These are phyloP conservation scores for Drosophila meridiana DNA, from an alignment of 2,888 invertebrate species.

Conservation along the genomic window DNA sequence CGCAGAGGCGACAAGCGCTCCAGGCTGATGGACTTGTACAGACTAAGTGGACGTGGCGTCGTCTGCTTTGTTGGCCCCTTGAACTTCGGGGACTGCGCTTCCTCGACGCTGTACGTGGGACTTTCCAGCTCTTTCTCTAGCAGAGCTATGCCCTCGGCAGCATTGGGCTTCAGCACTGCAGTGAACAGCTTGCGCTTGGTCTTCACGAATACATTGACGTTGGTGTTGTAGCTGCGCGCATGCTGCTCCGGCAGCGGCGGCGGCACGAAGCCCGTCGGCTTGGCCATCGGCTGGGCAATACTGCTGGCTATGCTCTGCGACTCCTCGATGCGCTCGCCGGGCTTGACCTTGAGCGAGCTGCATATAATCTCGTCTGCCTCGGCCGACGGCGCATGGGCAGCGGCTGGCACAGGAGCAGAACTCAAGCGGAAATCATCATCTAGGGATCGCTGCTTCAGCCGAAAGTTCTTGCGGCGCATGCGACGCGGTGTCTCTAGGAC, in stretches of 20 bases:
- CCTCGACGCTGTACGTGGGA: slow-evolving; percentile 45
- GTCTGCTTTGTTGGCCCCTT: slow-evolving; percentile 3
- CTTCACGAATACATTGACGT: slow-evolving; percentile 90
- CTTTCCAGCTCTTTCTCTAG: slow-evolving; percentile 76
- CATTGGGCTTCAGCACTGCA: slow-evolving; percentile 86
- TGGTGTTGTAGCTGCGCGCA: slow-evolving; percentile 60
- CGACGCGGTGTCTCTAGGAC: slow-evolving; percentile 83
- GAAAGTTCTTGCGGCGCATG: slow-evolving; percentile 84
- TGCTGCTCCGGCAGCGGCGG: slow-evolving; percentile 68
- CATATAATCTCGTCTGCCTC: slow-evolving; percentile 79
- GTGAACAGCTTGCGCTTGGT: slow-evolving; percentile 93
- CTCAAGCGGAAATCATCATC: slow-evolving; percentile 80
- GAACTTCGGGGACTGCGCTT: slow-evolving; percentile 26
- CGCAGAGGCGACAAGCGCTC: slow-evolving; percentile 56
- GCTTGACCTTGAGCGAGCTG: slow-evolving; percentile 83
- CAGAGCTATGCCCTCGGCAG: slow-evolving; percentile 74
- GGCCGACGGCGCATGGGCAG: neutral
- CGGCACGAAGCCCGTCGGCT: slow-evolving; percentile 57
- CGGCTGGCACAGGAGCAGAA: slow-evolving; percentile 32
- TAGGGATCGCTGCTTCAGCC: slow-evolving; percentile 82
- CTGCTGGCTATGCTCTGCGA: slow-evolving; percentile 58
- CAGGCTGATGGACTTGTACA: slow-evolving; percentile 75
- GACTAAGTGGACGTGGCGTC: slow-evolving; percentile 46
- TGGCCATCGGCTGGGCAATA: slow-evolving; percentile 9
- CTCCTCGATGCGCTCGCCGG: slow-evolving; percentile 82